Conservation (phyloP, 2,113 vertebrate genomes). For the Entomyzon cyanotis region DNA sequence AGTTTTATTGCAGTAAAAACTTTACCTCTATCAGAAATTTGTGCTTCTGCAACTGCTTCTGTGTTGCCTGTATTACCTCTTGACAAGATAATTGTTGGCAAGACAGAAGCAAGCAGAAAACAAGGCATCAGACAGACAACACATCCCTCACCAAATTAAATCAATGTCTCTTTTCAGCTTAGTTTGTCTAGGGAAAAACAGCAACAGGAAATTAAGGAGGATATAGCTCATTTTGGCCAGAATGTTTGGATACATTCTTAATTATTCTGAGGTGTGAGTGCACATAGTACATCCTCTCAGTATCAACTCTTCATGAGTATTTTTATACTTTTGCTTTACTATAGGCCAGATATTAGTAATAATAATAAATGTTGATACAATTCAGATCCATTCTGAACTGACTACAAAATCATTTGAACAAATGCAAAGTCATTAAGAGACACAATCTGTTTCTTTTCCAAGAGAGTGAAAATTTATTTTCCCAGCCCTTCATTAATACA, state of each 20-base stretch:
- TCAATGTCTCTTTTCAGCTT: conserved; percentile 42
- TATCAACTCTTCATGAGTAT: background rate
- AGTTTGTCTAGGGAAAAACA: conserved; percentile 36
- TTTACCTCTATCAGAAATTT: conserved; percentile 35
- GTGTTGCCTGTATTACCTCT: conserved; percentile 34
- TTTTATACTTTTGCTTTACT: background rate
- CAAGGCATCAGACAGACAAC: conserved; percentile 39
- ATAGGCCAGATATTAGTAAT: background rate
- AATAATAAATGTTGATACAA: background rate
- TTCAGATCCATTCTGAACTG: background rate
- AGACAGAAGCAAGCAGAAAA: conserved; percentile 51
- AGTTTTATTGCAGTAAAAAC: background rate
- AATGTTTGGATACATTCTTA: background rate
- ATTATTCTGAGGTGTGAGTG: background rate
- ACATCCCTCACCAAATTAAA: conserved; percentile 62
- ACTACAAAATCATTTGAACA: background rate
- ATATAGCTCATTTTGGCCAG: background rate
- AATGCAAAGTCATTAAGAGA: background rate
- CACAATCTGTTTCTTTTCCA: background rate
- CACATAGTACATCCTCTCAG: background rate
- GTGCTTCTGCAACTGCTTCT: background rate
- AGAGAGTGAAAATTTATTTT: background rate
- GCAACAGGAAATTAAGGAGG: background rate
- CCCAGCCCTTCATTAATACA: background rate
- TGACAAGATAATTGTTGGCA: conserved; percentile 71